A percentile compares a stretch with the other conserved stretches of the same genome.
Evolutionary conservation across 2,888 invertebrate species (phyloP).

Genomic region (Caenorhabditis afra): DNA sequence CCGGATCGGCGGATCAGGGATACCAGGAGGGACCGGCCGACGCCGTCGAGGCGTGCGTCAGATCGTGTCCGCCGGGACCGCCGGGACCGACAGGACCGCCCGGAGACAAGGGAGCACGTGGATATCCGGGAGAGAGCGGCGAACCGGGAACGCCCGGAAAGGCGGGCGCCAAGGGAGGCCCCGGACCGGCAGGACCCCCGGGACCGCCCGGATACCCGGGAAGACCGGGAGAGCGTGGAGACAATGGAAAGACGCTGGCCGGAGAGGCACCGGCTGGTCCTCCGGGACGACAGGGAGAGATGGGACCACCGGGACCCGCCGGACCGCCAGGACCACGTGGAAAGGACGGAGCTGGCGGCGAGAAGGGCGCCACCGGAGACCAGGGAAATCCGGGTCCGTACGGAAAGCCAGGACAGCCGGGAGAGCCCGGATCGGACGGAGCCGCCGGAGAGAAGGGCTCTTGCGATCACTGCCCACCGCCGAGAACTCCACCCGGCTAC

Average conservation of each 20-base stretch:
- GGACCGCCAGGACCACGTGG: constrained; percentile 75
- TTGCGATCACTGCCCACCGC: constrained; percentile 78
- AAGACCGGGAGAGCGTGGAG: constrained; percentile 75
- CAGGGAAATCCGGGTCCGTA: constrained; percentile 78
- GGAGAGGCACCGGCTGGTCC: constrained; percentile 73
- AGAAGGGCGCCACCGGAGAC: constrained; percentile 76
- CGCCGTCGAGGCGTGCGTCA: constrained; percentile 67
- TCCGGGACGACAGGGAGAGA: constrained; percentile 75
- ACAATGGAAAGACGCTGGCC: constrained; percentile 61
- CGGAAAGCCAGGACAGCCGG: constrained; percentile 75
- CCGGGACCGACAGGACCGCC: constrained; percentile 75
- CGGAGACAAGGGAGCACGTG: constrained; percentile 78
- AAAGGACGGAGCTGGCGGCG: constrained; percentile 73
- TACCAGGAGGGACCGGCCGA: constrained; percentile 61
- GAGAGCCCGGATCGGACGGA: constrained; percentile 70
- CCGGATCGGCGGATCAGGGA: constrained; percentile 44
- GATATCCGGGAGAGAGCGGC: constrained; percentile 78
- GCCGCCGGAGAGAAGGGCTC: constrained; percentile 71
- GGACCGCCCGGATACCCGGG: constrained; percentile 77
- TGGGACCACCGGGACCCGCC: constrained; percentile 73
- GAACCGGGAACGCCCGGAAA: constrained; percentile 75
- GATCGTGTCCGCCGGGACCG: constrained; percentile 77
- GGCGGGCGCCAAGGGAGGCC: constrained; percentile 73
- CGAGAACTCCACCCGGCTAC: constrained; percentile 78
- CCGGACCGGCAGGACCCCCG: constrained; percentile 70